phyloP scores from a whole-genome alignment of 2,113 vertebrate genomes.

The Stigmatopora argus region DNA sequence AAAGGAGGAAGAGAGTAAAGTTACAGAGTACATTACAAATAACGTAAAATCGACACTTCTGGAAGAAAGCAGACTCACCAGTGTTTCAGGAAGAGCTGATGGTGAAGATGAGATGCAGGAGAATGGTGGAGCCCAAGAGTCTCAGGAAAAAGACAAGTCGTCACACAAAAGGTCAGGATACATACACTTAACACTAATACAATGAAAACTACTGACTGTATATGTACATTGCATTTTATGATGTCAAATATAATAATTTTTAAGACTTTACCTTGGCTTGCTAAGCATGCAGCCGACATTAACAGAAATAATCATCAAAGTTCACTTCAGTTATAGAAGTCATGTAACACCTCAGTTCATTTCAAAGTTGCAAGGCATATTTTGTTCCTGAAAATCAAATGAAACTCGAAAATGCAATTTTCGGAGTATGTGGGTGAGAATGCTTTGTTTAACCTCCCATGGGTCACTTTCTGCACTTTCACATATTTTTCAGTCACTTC shows the following conservation, averaged over 20 bases:
- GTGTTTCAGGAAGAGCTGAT: constrained; percentile 18
- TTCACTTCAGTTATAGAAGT: too few relatives aligned
- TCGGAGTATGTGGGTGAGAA: too few relatives aligned
- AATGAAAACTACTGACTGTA: not conserved
- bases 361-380: too few relatives aligned
- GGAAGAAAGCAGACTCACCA: constrained; percentile 27
- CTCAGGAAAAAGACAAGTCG: constrained; percentile 8
- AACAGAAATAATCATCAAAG: too few relatives aligned
- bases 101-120: constrained; percentile 16
- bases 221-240: not conserved
- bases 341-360: too few relatives aligned
- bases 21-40: not conserved
- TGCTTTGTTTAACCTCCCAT: too few relatives aligned
- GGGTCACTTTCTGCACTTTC: too few relatives aligned
- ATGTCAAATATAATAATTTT: not conserved
- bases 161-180: constrained; percentile 5
- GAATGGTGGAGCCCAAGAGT: constrained; percentile 11
- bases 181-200: not conserved
- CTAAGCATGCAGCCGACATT: too few relatives aligned
- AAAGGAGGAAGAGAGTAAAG: constrained; percentile 13
- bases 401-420: too few relatives aligned
- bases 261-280: too few relatives aligned
- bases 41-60: constrained; percentile 7
- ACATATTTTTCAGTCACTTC: too few relatives aligned
- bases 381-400: too few relatives aligned